Evolutionary conservation across 2,113 vertebrate species (phyloP), one percentile per base, ranked within the genome.

Genomic region (Willisornis vidua): DNA sequence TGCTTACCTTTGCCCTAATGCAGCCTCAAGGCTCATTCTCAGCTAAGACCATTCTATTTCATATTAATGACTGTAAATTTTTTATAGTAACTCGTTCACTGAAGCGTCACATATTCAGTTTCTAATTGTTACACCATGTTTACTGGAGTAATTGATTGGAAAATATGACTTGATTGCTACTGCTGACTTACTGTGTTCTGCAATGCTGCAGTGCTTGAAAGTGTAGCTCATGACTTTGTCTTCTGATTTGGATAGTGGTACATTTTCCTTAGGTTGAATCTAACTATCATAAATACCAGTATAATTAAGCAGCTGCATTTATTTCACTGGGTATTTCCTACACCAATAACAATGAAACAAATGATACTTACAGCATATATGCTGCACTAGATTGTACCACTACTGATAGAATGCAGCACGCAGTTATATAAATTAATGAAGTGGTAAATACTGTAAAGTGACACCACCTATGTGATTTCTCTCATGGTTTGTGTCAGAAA

Each of bases 131-230:
- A 55, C 19, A 63, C n/a, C 3, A 4, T 72, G 66, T 89, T 94
- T 96, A 78, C 52, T 52, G 46, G 24, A 85, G 84, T 89, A 95
- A 89, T 94, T 89, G 66, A 87, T 85, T 91, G 77, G 91, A 93
- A 95, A 93, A 93, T 93, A 71, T 39, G 3, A 84, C 73, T 93
- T 87, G 73, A 93, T 94, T 87, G n/a, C 72, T 85, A n/a, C 61
- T 89, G 43, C 55, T 91, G 68, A 78, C 70, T 94, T 91, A 71
- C 31, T 26, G 35, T 41, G 6, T 74, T 87, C 51, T 76, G 39
- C 61, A 89, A 2, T 46, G 41, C 22, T 77, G 51, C 73, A 77
- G 43, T 29, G 20, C 39, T 55, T 67, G 55, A 85, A 89, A 76
- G 7, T 4, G 2, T 49, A 73, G 39, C 23, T 1, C 13, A 37